Evolutionary conservation across 64 coral and sea anemone genomes (phyloP).

Genomic region (Montipora efflorescens): DNA sequence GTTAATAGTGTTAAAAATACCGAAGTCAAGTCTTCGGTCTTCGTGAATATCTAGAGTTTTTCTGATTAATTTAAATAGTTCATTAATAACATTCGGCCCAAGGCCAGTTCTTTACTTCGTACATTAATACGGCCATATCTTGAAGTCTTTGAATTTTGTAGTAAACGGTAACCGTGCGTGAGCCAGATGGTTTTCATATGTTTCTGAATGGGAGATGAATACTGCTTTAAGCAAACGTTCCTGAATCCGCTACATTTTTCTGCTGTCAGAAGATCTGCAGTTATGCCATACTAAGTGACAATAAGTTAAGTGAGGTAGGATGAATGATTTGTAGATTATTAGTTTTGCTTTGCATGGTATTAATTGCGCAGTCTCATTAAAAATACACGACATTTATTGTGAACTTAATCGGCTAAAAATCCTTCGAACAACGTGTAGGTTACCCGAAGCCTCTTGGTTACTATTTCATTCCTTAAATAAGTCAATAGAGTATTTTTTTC

Average conservation of each 20-base stretch:
- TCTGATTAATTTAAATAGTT: too few species aligned
- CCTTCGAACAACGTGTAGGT: too few species aligned
- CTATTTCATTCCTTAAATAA: too few species aligned
- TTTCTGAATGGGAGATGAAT: conserved; percentile 30
- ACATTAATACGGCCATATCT: background rate
- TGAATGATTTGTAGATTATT: background rate
- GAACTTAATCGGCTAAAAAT: too few species aligned
- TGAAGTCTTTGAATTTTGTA: conserved; percentile 25
- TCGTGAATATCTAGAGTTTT: too few species aligned
- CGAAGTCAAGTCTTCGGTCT: too few species aligned
- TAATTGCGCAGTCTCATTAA: too few species aligned
- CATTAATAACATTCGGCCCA: background rate
- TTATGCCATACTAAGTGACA: conserved; percentile 44
- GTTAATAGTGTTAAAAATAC: too few species aligned
- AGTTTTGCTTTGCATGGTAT: too few species aligned
- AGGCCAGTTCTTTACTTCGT: conserved; percentile 46
- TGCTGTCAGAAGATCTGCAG: background rate
- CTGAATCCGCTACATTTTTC: conserved; percentile 30
- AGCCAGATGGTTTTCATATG: conserved; percentile 32
- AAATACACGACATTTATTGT: too few species aligned
- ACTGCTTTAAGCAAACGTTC: conserved; percentile 36
- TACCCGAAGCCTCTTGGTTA: too few species aligned
- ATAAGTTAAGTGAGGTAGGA: background rate
- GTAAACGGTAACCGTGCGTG: conserved; percentile 18
- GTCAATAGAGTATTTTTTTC: too few species aligned